Percentiles rank a stretch among this genome's conserved stretches.
Conservation (phyloP, 2,797 vertebrate species). For the Pogonophryne albipinna region DNA sequence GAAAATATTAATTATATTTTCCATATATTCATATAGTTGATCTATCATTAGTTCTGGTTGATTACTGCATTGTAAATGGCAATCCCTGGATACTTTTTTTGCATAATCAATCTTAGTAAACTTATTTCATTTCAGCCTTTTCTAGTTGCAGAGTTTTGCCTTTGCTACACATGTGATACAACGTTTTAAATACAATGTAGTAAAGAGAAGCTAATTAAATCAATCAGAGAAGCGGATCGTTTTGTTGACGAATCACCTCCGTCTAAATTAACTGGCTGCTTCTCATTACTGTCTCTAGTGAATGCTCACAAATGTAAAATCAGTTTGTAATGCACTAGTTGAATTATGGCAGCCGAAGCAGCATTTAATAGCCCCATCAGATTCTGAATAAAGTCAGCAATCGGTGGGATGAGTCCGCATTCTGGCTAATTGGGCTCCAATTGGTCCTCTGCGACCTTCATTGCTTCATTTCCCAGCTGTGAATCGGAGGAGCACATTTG, state of each 20-base stretch:
- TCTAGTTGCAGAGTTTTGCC: background rate
- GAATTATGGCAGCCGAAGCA: slow-evolving; percentile 1
- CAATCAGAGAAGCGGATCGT: background rate
- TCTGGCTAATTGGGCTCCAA: slow-evolving; percentile 16
- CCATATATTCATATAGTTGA: background rate
- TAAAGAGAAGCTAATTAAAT: background rate
- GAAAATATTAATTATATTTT: background rate
- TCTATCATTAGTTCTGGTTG: slow-evolving; percentile 11
- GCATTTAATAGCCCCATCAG: background rate
- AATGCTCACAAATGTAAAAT: background rate
- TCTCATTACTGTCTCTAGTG: background rate
- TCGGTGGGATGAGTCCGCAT: slow-evolving; percentile 7
- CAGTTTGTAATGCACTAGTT: slow-evolving; percentile 1
- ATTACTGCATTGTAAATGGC: slow-evolving; percentile 10
- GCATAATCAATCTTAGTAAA: slow-evolving; percentile 1
- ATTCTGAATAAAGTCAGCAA: slow-evolving; percentile 26
- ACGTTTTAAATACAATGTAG: background rate
- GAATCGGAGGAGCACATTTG: slow-evolving; percentile 11
- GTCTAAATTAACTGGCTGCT: background rate
- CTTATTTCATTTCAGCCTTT: background rate
- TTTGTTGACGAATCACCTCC: background rate
- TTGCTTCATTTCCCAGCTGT: background rate
- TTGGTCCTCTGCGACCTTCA: background rate
- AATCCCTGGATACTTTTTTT: background rate
- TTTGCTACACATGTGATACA: background rate